These are phyloP conservation scores for Silurus asotus DNA, from an alignment of 2,113 vertebrate species.

Conservation along the genomic window DNA sequence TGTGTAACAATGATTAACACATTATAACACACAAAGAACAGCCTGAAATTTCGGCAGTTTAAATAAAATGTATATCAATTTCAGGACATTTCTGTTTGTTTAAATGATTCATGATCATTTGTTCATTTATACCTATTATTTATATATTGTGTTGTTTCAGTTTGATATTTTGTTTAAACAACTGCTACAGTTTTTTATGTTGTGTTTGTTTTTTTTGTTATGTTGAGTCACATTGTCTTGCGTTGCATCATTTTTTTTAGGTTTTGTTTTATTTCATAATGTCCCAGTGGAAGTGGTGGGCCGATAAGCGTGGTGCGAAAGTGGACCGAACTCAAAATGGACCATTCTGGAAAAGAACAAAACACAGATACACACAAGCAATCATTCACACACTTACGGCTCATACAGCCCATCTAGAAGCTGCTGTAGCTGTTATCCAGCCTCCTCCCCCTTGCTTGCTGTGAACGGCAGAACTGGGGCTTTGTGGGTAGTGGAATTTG, in stretches of 20 bases:
- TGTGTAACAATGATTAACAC: neutral
- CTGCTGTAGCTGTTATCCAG: slow-evolving; percentile 10
- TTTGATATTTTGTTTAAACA: slow-evolving; percentile 11
- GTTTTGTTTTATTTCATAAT: slow-evolving; percentile 59
- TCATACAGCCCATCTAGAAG: neutral
- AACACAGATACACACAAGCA: neutral
- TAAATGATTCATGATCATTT: neutral
- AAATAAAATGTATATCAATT: neutral
- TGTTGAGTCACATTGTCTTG: slow-evolving; percentile 26
- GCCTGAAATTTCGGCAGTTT: neutral
- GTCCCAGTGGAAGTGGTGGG: slow-evolving; percentile 48
- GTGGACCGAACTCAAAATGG: slow-evolving; percentile 37
- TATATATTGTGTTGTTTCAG: neutral
- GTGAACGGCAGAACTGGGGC: slow-evolving; percentile 5
- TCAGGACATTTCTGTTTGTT: neutral
- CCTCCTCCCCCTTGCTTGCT: slow-evolving; percentile 13
- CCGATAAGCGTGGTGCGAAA: slow-evolving; percentile 42
- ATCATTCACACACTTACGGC: neutral
- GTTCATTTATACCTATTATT: neutral
- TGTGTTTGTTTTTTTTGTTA: slow-evolving; percentile 24
- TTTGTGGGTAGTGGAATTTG: slow-evolving; percentile 41
- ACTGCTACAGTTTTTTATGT: neutral
- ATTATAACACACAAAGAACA: slow-evolving; percentile 10
- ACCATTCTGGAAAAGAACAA: slow-evolving; percentile 25
- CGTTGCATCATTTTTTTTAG: slow-evolving; percentile 41